These are phyloP conservation scores for Chauna torquata DNA, from an alignment of 2,113 vertebrate genomes.

Conservation along the genomic window DNA sequence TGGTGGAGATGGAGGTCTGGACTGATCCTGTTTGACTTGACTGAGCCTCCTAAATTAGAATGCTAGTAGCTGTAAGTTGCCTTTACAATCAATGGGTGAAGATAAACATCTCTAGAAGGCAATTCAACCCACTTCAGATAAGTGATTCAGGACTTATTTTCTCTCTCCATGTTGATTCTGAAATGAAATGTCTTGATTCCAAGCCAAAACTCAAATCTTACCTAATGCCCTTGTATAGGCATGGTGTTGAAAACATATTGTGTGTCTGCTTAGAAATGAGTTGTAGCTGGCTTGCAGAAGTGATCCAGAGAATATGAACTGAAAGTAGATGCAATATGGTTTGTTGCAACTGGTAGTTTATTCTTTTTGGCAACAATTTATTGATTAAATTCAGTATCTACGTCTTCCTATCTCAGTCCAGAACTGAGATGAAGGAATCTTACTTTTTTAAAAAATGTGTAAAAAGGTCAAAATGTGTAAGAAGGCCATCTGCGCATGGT, in stretches of 20 bases:
- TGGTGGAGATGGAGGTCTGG: not conserved
- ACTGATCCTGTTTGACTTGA: not conserved
- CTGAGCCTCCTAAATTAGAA: not conserved
- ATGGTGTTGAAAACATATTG: not conserved
- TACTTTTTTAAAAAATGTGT: not conserved
- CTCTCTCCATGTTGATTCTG: not conserved
- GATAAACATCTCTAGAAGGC: not conserved
- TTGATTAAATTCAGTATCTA: not conserved
- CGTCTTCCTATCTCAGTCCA: not conserved
- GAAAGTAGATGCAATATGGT: not conserved
- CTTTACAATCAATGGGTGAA: not conserved
- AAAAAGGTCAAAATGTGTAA: not conserved
- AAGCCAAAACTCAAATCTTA: not conserved
- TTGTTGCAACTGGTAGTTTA: not conserved
- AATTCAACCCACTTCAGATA: not conserved
- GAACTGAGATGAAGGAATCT: not conserved
- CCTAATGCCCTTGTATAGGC: not conserved
- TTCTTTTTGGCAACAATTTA: not conserved
- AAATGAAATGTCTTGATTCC: not conserved
- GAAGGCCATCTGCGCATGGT: not conserved
- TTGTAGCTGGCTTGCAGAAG: not conserved
- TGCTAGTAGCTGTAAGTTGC: not conserved
- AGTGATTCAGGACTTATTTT: not conserved
- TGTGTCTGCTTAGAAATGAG: not conserved
- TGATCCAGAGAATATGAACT: not conserved